A percentile compares a stretch with the other conserved stretches of the same genome.
These are phyloP conservation scores for Suricata suricatta DNA, from an alignment of 2,113 vertebrate genomes.

Conservation along the genomic window DNA sequence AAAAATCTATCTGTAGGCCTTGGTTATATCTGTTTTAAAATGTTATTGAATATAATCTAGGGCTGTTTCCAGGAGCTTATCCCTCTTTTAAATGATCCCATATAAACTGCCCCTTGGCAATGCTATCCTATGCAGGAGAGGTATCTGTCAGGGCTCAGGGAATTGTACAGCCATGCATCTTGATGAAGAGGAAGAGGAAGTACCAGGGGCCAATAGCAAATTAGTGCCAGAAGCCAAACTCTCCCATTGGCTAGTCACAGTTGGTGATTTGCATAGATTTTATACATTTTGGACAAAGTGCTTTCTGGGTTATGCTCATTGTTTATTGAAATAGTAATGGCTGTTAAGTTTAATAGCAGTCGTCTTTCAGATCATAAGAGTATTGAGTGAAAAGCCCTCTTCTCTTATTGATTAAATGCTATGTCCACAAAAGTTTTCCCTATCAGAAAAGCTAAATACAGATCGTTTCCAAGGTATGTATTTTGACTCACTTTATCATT, in stretches of 20 bases:
- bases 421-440: background rate
- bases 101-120: background rate
- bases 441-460: background rate
- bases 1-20: background rate
- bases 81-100: background rate
- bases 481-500: conserved; percentile 4
- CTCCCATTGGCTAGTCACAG: background rate
- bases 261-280: background rate
- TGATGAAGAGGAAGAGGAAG: background rate
- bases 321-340: background rate
- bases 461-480: background rate
- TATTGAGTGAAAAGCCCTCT: background rate
- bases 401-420: conserved; percentile 27
- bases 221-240: background rate
- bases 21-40: background rate
- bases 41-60: background rate
- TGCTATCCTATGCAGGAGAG: background rate
- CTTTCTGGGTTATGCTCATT: conserved; percentile 2
- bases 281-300: background rate
- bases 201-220: background rate
- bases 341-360: background rate
- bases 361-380: background rate
- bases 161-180: background rate
- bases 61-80: background rate
- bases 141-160: background rate